Evolutionary conservation across 1,140 invertebrate genomes (phyloP), one percentile per base, ranked within the genome.

Genomic region (Saccostrea echinata): DNA sequence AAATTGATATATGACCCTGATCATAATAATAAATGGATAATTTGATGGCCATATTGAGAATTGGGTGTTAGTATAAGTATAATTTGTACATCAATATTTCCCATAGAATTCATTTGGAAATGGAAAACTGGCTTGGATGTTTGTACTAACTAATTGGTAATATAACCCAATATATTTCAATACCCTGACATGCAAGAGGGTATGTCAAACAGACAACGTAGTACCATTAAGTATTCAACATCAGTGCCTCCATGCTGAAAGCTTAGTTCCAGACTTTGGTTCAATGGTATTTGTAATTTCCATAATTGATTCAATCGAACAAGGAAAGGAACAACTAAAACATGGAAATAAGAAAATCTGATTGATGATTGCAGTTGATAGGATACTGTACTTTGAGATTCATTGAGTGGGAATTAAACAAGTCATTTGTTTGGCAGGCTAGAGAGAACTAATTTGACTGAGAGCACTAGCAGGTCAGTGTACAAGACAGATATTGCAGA

Each of bases 271-370:
- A 61, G 68, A 33, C 68, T 33, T 11, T 76, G 8, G 27, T 76
- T 76, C 27, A 76, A 16, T 18, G 27, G 24, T 76, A 76, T 76
- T 30, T 76, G 30, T 76, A 30, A 76, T 76, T 76, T 76, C 24
- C 68, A 76, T 76, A 76, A 76, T 76, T 76, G 68, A 76, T 76
- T 76, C 68, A 76, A 76, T 76, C 68, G 33, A 76, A 27, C 24
- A 76, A 76, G 11, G 64, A 76, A 76, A 18, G 30, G 33, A 76
- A 27, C 68, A 27, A 76, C 11, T 76, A 30, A 76, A 76, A 76
- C 68, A 76, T 76, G 24, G 68, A 76, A 27, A 76, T 76, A 76
- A 76, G 27, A 76, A 71, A 27, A 71, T 30, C 27, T 27, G 33
- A 16, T 33, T 33, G 27, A 30, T 76, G 68, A 76, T 76, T 35